Base-by-base conservation (phyloP, 2,888 invertebrate genomes). In the Drosophila pseudotalamancana region DNA sequence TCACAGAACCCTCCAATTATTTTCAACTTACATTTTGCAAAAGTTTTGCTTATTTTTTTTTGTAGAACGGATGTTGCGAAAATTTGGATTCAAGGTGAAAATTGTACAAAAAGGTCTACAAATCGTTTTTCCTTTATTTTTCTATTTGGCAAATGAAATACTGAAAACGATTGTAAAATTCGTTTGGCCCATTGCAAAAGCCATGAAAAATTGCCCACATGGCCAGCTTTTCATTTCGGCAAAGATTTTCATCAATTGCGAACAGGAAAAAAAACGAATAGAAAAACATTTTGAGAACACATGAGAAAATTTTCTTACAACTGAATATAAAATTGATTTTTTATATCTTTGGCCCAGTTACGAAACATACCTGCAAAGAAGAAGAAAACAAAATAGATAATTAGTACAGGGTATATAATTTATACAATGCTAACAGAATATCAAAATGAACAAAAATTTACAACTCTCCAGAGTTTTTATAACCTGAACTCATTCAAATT, bases 281-380 rank as follows among this genome's bases (percentile, higher is more conserved):
- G 19, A 21, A 31, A 23, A 60, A 32, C 35, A 37, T 45, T 54
- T 19, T 11, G 12, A 11, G 40, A 25, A 32, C 42, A 46, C 42
- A 54, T 11, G 27, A 11, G n/a, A n/a, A 23, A 14, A 19, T 18
- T 5, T 40, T 25, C 6, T 16, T 51, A 29, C 6, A 60, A 39
- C 49, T 29, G 39, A 43, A 63, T 40, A 53, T 63, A 14, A 43
- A 69, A 54, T 40, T 14, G 48, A 50, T 46, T 66, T 59, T 56
- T 55, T 62, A 40, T 71, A 1, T 23, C 56, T 72, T 62, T 57
- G 61, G 48, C 35, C 61, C 61, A 56, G 64, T 83, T 71, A 59
- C 51, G 61, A 72, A 61, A 77, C 81, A 53, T 83, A 79, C 79
- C 79, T 80, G 79, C 34, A 80, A 79, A 48, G 29, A 61, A 32